Evolutionary conservation across 2,888 invertebrate genomes (phyloP).

Genomic region (Ophion slaviceki): DNA sequence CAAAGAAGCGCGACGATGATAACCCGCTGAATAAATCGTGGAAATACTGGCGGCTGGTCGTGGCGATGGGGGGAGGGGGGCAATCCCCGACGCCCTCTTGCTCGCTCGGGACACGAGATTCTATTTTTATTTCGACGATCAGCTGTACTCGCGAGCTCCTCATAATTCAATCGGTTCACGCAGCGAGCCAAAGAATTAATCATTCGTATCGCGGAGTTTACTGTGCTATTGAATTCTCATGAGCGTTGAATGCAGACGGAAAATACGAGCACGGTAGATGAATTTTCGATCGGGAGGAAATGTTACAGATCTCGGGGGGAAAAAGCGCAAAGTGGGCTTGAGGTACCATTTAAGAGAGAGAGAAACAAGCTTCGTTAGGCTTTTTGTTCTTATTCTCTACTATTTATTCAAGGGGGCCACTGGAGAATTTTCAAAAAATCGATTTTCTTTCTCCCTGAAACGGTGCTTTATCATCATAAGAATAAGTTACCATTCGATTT

Average conservation of each 20-base stretch:
- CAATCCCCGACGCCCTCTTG: constrained; percentile 21
- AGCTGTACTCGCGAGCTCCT: constrained; percentile 68
- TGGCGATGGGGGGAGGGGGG: not conserved
- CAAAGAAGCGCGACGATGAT: constrained; percentile 4
- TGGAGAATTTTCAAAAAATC: no score
- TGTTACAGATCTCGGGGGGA: no score
- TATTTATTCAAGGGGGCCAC: no score
- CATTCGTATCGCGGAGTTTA: constrained; percentile 11
- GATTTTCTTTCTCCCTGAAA: no score
- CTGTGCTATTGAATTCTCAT: not conserved
- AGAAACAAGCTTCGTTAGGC: not conserved
- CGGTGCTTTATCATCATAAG: no score
- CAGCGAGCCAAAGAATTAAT: constrained; percentile 22
- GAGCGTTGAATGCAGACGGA: not conserved
- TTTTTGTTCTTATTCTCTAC: no score
- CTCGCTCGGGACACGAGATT: constrained; percentile 58
- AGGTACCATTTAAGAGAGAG: not conserved
- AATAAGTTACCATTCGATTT: no score
- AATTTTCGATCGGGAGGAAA: not conserved
- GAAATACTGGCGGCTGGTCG: constrained; percentile 28
- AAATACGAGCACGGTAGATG: not conserved
- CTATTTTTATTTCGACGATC: constrained; percentile 74
- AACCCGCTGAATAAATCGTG: constrained; percentile 50
- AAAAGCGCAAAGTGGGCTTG: no score
- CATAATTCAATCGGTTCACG: constrained; percentile 71